Percentiles rank a stretch among this genome's conserved stretches.
phyloP scores from a whole-genome alignment of 2,113 vertebrate species.

The cat (Felis catus) region DNA sequence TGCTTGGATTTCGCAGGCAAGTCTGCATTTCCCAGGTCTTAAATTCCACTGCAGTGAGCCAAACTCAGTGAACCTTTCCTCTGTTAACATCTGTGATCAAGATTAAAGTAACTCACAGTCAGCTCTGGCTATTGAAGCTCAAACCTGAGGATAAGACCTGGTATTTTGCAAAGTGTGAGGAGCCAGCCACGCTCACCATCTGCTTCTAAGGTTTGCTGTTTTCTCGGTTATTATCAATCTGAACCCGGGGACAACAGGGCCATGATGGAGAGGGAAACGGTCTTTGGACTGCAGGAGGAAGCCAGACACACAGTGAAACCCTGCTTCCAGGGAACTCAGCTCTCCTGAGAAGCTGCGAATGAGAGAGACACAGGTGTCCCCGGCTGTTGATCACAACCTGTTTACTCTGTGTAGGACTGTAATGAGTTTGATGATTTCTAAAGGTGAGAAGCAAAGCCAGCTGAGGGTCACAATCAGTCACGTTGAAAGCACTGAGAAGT shows the following conservation, averaged over 20 bases:
- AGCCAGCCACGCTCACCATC: background rate
- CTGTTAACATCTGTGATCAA: background rate
- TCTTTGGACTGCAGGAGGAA: background rate
- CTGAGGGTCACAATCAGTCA: background rate
- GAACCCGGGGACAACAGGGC: background rate
- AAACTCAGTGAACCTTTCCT: background rate
- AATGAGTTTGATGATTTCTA: background rate
- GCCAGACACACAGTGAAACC: rapidly evolving
- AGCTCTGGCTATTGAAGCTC: background rate
- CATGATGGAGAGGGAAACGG: background rate
- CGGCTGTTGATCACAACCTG: rapidly evolving
- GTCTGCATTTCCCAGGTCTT: background rate
- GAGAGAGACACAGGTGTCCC: rapidly evolving
- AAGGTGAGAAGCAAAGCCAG: background rate
- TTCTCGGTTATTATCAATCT: rapidly evolving
- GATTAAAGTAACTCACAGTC: background rate
- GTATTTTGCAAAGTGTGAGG: background rate
- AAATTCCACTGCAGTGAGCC: background rate
- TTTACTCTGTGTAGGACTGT: rapidly evolving
- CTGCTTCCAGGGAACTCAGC: rapidly evolving
- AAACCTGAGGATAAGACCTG: background rate
- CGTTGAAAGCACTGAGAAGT: background rate
- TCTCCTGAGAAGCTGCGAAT: rapidly evolving
- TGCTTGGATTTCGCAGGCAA: background rate
- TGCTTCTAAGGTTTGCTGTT: background rate